Evolutionary conservation across 2,888 invertebrate genomes (phyloP).

Genomic region (Lomographa bimaculata): DNA sequence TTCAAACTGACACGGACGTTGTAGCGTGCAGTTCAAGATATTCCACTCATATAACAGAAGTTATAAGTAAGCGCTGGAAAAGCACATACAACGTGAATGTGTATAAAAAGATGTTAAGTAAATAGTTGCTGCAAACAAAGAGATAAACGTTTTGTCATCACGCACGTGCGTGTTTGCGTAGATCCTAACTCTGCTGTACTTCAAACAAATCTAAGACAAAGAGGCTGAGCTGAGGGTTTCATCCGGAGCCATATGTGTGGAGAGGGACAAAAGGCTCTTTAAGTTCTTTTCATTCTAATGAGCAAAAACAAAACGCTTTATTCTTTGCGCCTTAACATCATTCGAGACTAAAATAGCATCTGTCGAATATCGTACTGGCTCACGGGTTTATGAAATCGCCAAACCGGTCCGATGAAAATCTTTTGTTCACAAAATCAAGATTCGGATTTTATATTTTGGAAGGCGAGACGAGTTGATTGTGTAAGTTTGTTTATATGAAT

Average conservation of each 20-base stretch:
- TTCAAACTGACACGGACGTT: conserved; percentile 20
- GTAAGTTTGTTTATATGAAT: conserved; percentile 44
- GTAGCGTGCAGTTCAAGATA: conserved; percentile 6
- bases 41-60: conserved; percentile 9
- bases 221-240: conserved; percentile 20
- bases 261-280: conserved; percentile 39
- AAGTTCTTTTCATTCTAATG: conserved; percentile 33
- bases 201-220: conserved; percentile 33
- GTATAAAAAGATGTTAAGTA: conserved; percentile 49
- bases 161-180: conserved; percentile 65
- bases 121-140: conserved; percentile 57
- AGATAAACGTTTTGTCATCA: conserved; percentile 57
- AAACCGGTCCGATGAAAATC: conserved; percentile 50
- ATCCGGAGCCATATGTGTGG: conserved; percentile 24
- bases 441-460: conserved; percentile 30
- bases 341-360: conserved; percentile 49
- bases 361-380: conserved; percentile 39
- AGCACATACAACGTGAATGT: conserved; percentile 34
- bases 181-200: conserved; percentile 41
- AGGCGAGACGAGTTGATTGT: conserved; percentile 35
- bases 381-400: conserved; percentile 43
- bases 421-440: conserved; percentile 43
- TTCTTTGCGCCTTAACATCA: conserved; percentile 34
- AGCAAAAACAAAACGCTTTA: conserved; percentile 42
- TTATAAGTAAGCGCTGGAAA: conserved; percentile 19